Evolutionary conservation across 2,113 vertebrate species (phyloP).

Genomic region (Dasypus novemcinctus): DNA sequence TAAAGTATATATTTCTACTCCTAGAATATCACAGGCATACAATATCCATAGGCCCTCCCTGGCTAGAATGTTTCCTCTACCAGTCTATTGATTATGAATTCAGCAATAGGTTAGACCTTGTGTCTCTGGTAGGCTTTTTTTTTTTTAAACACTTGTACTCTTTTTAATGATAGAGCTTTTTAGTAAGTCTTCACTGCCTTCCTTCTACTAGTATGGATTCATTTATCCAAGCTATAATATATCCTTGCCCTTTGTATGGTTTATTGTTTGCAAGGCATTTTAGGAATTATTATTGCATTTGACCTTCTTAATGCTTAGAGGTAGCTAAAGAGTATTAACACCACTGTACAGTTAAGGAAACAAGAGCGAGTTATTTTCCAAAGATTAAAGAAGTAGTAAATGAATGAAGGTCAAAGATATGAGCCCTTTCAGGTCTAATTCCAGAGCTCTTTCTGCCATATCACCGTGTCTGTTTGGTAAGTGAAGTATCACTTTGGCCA

Average conservation of each 20-base stretch:
- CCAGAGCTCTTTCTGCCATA: background rate
- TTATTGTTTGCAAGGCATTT: background rate
- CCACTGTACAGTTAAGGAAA: background rate
- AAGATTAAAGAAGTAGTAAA: background rate
- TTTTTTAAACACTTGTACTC: background rate
- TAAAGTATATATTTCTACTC: background rate
- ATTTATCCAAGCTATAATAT: background rate
- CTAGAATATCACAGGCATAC: background rate
- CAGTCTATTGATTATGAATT: background rate
- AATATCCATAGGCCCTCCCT: background rate
- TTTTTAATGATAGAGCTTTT: background rate
- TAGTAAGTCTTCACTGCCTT: background rate
- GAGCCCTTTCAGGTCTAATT: background rate
- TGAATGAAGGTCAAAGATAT: background rate
- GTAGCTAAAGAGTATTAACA: background rate
- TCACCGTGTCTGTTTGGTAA: background rate
- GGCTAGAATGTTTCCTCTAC: background rate
- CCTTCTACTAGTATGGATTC: background rate
- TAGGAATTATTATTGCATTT: background rate
- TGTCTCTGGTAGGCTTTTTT: background rate
- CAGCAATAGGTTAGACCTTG: background rate
- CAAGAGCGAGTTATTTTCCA: background rate
- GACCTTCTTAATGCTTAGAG: background rate
- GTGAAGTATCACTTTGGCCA: background rate
- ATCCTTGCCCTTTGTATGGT: background rate